Evolutionary conservation across 2,888 invertebrate genomes (phyloP), one percentile per base, ranked within the genome.

Genomic region (Heliconius ismenius): DNA sequence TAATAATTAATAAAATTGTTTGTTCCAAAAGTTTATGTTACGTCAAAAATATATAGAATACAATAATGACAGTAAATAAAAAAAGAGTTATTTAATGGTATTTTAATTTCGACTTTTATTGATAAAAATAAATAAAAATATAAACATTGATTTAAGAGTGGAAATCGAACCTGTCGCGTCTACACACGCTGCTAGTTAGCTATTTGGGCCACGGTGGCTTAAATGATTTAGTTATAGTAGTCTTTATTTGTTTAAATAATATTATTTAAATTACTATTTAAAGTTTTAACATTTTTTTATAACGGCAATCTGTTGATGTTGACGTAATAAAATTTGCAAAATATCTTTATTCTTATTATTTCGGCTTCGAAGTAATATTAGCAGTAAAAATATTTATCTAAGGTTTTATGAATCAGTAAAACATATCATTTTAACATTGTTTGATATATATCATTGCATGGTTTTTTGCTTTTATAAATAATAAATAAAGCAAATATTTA

Each of bases 391-490:
- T 24, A 36, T 13, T 39, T 65, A 11, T 67, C 39, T 13, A 65
- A n/a, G 13, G 39, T 67, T 67, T 39, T 43, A 24, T 24, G 4
- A 39, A 67, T 39, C 24, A 24, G 24, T 67, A 2, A 58, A 32
- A 4, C 32, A 70, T 58, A 58, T 58, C 58, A 24, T 39, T 24
- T 39, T 58, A 70, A 49, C 18, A 49, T 21, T 24, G 3, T 24
- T 32, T 70, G 3, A 58, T 32, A 13, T 54, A 49, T 64, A 63
- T 69, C 49, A 70, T 74, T 74, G 77, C 77, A 77, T 77, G 70
- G 43, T 76, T 26, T 77, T 43, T 58, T 49, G 21, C 68, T 62
- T 70, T 75, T 72, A 54, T 70, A 64, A 28, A 70, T 70, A 64
- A 18, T 26, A 76, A 26, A n/a, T 28, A 15, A 26, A 65, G 32